phyloP scores from a whole-genome alignment of 1,140 invertebrate species.

The Phymastichus coffea region DNA sequence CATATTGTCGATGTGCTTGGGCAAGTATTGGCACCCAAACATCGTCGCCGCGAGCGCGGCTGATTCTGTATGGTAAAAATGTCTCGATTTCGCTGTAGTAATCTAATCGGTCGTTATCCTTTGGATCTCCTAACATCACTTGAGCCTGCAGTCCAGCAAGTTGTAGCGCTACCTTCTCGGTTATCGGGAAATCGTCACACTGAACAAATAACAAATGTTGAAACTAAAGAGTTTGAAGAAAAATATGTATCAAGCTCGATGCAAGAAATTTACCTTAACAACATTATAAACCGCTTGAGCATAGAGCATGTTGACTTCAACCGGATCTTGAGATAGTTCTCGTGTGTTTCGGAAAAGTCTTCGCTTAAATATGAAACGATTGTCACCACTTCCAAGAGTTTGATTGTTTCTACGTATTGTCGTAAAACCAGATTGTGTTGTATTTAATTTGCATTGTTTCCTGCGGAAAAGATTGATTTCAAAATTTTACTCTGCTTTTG shows the following conservation, averaged over 20 bases:
- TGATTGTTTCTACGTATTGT: constrained; percentile 60
- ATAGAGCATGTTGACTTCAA: constrained; percentile 92
- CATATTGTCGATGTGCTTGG: constrained; percentile 87
- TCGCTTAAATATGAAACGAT: constrained; percentile 90
- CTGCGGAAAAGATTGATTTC: constrained; percentile 44
- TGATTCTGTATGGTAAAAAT: constrained; percentile 78
- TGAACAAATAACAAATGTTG: constrained; percentile 50
- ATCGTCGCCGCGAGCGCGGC: constrained; percentile 69
- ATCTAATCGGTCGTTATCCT: constrained; percentile 66
- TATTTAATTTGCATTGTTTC: constrained; percentile 65
- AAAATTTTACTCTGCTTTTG: constrained; percentile 54
- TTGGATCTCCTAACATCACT: constrained; percentile 86
- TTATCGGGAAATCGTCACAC: constrained; percentile 93
- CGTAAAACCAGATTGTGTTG: constrained; percentile 58
- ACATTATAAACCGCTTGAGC: constrained; percentile 93
- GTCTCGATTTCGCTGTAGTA: constrained; percentile 80
- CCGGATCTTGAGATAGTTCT: constrained; percentile 93
- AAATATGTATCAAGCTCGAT: not conserved
- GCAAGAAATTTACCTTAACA: constrained; percentile 73
- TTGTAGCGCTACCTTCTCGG: constrained; percentile 91
- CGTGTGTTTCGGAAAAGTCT: constrained; percentile 83
- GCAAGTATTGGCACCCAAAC: constrained; percentile 86
- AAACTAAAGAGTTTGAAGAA: constrained; percentile 6
- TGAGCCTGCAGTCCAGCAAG: constrained; percentile 92
- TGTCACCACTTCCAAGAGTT: constrained; percentile 79